These are phyloP conservation scores for Parasteatoda tepidariorum DNA, from an alignment of 1,140 invertebrate species.

Conservation along the genomic window DNA sequence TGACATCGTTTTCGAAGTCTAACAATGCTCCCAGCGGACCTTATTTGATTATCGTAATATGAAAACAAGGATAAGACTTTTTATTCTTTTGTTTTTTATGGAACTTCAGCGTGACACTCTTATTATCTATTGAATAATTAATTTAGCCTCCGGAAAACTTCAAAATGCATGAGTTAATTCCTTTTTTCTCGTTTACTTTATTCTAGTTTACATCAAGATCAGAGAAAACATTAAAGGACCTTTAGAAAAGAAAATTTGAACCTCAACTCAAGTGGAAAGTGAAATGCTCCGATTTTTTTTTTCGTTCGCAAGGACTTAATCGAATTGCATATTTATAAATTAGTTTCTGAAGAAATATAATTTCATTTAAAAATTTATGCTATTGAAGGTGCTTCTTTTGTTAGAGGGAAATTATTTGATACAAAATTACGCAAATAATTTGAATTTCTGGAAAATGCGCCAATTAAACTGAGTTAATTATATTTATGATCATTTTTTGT, in stretches of 20 bases:
- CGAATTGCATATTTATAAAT: not conserved
- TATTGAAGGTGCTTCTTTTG: no score
- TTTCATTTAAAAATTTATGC: not conserved
- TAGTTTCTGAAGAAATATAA: not conserved
- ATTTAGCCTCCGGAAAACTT: not conserved
- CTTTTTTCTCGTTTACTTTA: no score
- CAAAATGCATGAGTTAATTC: not conserved
- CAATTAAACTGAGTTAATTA: no score
- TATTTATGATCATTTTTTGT: no score
- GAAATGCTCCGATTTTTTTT: no score
- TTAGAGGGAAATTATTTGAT: no score
- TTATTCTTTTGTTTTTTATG: not conserved
- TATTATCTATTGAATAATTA: not conserved
- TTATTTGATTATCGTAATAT: not conserved
- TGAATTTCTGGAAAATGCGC: no score
- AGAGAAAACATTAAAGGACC: no score
- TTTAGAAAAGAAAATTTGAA: no score
- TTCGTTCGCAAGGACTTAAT: not conserved
- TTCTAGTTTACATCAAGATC: no score
- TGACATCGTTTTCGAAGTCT: not conserved
- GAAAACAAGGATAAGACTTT: not conserved
- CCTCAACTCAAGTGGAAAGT: no score
- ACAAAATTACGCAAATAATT: no score
- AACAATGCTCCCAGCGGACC: not conserved
- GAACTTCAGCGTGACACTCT: not conserved